Evolutionary conservation across 2,113 vertebrate genomes (phyloP), one percentile per base, ranked within the genome.

Genomic region (Ceyx melanurus): DNA sequence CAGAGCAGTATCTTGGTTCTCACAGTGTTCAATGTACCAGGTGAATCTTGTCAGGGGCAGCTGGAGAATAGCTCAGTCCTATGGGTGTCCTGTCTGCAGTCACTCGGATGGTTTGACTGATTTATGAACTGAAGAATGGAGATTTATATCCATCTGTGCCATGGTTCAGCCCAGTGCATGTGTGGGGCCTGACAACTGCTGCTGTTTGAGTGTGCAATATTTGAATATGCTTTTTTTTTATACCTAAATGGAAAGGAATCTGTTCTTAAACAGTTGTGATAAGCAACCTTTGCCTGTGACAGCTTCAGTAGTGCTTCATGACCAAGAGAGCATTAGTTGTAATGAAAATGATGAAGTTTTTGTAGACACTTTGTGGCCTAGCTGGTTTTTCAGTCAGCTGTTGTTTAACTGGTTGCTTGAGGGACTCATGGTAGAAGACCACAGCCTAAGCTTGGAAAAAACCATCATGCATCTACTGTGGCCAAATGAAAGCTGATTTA

Each of bases 161-260:
- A 25, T 60, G 89, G 74, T 82, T 57, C 72, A 64, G 42, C 77
- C 72, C 70, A 58, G 45, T 79, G 71, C 57, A 84, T 0, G 15
- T 68, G 74, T 79, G 84, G 45, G 85, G 72, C 56, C 88, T 74
- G 67, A 86, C 56, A 95, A 80, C 60, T 82, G 79, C 37, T 93
- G 85, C 42, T 82, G 19, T 85, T 84, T 5, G 22, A 66, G 46
- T 22, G 64, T 80, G 33, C 56, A 89, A 62, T 88, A 74, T 88
- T 80, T 51, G 29, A 82, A 89, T 64, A 74, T 68, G n/a, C n/a
- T 68, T 53, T 79, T 37, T 35, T 37, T 96, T 94, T 87, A 87
- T 85, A 89, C 54, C 40, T n/a, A 89, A 82, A 85, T 67, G 71
- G 82, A 82, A 94, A 92, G 53, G 73, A 91, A 80, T 89, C 42